Base-by-base conservation (phyloP, 2,888 invertebrate genomes). In the Trissoscelio sp. region DNA sequence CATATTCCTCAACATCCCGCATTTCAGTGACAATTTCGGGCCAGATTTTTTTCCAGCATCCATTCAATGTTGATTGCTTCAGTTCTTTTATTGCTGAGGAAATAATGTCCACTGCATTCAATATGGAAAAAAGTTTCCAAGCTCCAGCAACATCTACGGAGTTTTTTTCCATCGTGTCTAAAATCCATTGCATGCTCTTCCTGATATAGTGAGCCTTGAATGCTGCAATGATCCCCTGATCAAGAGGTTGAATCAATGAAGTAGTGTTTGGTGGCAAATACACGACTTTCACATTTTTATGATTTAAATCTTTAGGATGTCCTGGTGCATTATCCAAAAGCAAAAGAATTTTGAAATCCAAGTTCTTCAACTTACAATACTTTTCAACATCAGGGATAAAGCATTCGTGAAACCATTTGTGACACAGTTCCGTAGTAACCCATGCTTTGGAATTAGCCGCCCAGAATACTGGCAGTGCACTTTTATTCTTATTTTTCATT, bases 191-290 rank as follows among this genome's bases (percentile, higher is more conserved):
- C 69, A 84, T 84, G 64, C 79, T 79, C 72, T 53, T 39, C 57
- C 81, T 85, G 1, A 86, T 55, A 62, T 86, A 88, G 51, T 85
- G 80, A 53, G 83, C 83, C 78, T 87, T 88, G 79, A 88, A 88
- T 42, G 85, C 84, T 77, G 85, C 73, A 77, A 86, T 87, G 64
- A 87, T 86, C 53, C 86, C 85, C 83, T 88, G 86, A 78, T 87
- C 84, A 72, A 87, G 55, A 55, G 86, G 86, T 83, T 88, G 86
- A 55, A 88, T 66, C 9, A 16, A 87, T 51, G 83, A 84, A 64
- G 85, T 86, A n/a, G 85, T 87, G 82, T 87, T 87, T 18, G 83
- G 85, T 82, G 85, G 82, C 83, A 84, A 87, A 67, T 79, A 82
- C 39, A 81, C 70, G 77, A 85, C 48, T 83, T 84, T 53, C 31